These are phyloP conservation scores for Calypte anna DNA, from an alignment of 2,113 vertebrate species.

Conservation along the genomic window DNA sequence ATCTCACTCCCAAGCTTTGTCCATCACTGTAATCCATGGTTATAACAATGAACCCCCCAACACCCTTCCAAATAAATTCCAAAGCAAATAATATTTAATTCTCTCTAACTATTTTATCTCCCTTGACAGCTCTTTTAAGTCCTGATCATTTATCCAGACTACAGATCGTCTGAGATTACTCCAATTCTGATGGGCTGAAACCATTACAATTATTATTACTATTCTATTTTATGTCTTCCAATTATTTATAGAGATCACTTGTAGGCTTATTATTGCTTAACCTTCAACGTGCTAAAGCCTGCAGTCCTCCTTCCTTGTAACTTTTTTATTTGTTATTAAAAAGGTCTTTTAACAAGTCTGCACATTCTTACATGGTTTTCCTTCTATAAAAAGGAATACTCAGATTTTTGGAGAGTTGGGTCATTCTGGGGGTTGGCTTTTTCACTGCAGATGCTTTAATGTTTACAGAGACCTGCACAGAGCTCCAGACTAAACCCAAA, in stretches of 20 bases:
- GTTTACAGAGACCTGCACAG: not conserved
- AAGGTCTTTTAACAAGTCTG: not conserved
- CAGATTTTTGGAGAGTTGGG: not conserved
- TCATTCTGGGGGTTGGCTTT: too few species aligned
- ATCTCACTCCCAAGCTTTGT: not conserved
- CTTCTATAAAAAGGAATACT: not conserved
- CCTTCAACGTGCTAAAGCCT: not conserved
- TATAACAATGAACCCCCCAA: not conserved
- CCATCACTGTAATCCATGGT: not conserved
- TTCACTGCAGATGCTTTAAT: not conserved
- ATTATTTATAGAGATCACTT: not conserved
- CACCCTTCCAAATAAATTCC: constrained; percentile 4
- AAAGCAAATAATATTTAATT: constrained; percentile 29
- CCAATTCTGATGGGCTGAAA: not conserved
- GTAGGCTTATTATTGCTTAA: not conserved
- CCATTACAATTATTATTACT: not conserved
- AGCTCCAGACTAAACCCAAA: not conserved
- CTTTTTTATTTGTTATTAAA: not conserved
- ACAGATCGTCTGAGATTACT: not conserved
- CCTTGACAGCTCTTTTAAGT: constrained; percentile 28
- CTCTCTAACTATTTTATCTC: constrained; percentile 11
- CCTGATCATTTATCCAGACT: constrained; percentile 23
- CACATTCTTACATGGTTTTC: not conserved
- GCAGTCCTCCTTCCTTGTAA: rapidly evolving
- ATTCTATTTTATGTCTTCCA: not conserved